Percentiles rank a stretch among this genome's conserved stretches.
Evolutionary conservation across 2,797 vertebrate genomes (phyloP).

Genomic region (Pantherophis alleghaniensis): DNA sequence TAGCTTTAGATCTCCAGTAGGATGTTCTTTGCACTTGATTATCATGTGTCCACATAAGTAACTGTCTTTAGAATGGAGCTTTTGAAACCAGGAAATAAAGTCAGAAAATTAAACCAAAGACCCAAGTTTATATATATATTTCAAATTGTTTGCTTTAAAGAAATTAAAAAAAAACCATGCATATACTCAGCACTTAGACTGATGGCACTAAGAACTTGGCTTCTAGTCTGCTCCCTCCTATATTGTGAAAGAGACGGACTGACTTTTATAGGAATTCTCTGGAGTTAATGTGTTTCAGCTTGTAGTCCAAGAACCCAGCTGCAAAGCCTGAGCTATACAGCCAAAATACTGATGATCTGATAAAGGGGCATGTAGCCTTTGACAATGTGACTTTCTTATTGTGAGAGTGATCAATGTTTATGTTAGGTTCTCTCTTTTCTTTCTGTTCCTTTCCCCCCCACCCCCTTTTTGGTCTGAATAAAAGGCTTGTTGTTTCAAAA

Average conservation of each 20-base stretch:
- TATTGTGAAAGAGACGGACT: not conserved
- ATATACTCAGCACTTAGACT: not conserved
- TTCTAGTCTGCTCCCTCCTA: not conserved
- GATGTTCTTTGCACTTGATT: not conserved
- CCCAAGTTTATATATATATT: not conserved
- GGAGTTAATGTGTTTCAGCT: not conserved
- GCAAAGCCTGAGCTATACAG: not conserved
- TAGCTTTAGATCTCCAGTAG: not conserved
- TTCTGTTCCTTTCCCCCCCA: not conserved
- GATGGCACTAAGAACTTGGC: not conserved
- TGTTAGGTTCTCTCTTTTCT: not conserved
- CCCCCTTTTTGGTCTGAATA: not conserved
- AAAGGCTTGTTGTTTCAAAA: constrained; percentile 7
- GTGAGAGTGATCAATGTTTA: not conserved
- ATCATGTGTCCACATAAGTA: not conserved
- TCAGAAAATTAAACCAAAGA: not conserved
- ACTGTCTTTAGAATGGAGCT: not conserved
- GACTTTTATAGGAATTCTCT: constrained; percentile 13
- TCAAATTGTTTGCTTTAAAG: not conserved
- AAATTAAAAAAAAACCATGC: not conserved
- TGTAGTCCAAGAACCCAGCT: not conserved
- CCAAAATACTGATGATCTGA: constrained; percentile 22
- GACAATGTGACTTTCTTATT: constrained; percentile 23
- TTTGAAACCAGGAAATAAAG: not conserved
- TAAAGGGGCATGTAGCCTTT: constrained; percentile 7